phyloP scores from a whole-genome alignment of 2,888 invertebrate genomes.

The Julus scandinavius region DNA sequence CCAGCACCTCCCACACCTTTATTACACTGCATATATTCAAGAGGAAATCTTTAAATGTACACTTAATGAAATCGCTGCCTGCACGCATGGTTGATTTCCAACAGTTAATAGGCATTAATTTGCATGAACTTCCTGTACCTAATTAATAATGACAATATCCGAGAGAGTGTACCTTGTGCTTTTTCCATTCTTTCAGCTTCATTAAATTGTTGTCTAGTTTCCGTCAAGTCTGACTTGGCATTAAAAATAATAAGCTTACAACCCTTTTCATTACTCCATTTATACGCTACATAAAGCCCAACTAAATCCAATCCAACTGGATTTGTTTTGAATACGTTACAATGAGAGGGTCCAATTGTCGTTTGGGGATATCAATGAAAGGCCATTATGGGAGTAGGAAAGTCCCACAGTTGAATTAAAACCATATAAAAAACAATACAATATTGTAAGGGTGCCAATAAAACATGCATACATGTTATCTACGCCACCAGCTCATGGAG shows the following conservation, averaged over 20 bases:
- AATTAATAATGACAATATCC: conserved; percentile 24
- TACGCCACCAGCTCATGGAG: neutral
- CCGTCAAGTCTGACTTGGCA: conserved; percentile 21
- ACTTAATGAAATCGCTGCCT: conserved; percentile 3
- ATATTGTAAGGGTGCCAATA: neutral
- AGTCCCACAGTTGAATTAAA: neutral
- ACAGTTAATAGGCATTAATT: conserved; percentile 21
- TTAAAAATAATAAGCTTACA: conserved; percentile 33
- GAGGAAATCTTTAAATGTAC: neutral
- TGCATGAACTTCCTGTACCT: conserved; percentile 21
- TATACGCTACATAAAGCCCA: conserved; percentile 33
- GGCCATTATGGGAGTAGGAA: neutral
- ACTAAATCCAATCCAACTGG: conserved; percentile 14
- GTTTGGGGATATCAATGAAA: neutral
- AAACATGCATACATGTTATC: too few relatives aligned
- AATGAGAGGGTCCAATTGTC: neutral
- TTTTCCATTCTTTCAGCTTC: neutral
- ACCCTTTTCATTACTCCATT: neutral
- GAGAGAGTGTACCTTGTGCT: neutral
- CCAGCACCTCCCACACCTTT: neutral
- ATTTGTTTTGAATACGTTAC: conserved; percentile 21
- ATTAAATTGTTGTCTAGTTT: conserved; percentile 33
- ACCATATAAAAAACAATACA: neutral
- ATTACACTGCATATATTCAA: neutral
- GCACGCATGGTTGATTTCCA: neutral